Base-by-base conservation (phyloP, 2,113 vertebrate genomes). In the Aleadryas rufinucha region DNA sequence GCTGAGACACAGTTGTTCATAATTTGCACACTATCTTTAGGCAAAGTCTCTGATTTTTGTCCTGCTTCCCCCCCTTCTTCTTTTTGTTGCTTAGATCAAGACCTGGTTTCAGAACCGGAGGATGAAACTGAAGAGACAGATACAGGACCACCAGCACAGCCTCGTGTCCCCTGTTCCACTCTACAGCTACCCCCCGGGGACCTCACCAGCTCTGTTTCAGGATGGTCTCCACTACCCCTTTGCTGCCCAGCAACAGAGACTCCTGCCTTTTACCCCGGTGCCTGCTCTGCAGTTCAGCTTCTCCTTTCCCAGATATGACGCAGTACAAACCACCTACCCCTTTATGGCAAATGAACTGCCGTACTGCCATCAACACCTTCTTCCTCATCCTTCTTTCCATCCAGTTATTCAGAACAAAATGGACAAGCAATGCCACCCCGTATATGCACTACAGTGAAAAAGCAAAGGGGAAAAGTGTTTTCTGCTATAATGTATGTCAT, bases 81-180 rank as follows among this genome's bases (percentile, higher is more conserved):
- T 70, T 71, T 56, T 31, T 57, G 10, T 57, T 89, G 50, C 49
- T 77, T 81, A 99, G 99, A 98, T 99, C 37, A 98, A 98, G 90
- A 99, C 98, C 13, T 99, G 99, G 99, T 99, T 99, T 92, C 98
- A 99, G 97, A 99, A 99, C 94, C 97, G 99, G n/a, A 98, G 99
- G 88, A 99, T 98, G 98, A 99, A 99, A 77, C 87, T 98, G 77
- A 99, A 99, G 76, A 97, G 98, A 11, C 98, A 99, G 65, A 93
- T 98, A 28, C 98, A 98, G 85, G 98, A 98, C 72, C 91, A 95
- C 3, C 94, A 92, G 42, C 90, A 23, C 70, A 96, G 27, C 28
- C 61, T 72, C 39, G 81, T 83, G n/a, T 91, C 92, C 33, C 72
- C 92, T 18, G 41, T 59, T 44, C 53, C 79, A 0, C 56, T 90